Base-by-base conservation (phyloP, 1,140 invertebrate species). In the Brachionus koreanus region DNA sequence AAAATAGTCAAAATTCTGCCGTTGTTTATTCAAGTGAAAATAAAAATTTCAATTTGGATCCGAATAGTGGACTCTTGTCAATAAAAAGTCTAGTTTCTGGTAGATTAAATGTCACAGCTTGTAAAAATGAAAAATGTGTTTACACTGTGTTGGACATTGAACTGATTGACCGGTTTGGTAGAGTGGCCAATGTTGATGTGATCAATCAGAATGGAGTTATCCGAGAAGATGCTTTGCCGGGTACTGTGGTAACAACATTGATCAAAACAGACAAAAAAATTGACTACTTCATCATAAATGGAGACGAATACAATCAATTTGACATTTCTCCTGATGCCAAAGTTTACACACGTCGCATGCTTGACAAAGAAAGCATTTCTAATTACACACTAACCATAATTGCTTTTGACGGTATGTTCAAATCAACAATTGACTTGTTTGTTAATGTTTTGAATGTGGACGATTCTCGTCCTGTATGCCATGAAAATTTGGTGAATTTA, bases 371-470 rank as follows among this genome's bases (percentile, higher is more conserved):
- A 25, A 16, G 23, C 0, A 19, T 19, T 25, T 37, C 29, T 29
- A 35, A 79, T 16, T 79, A 79, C n/a, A 33, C 19, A 13, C 12
- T 79, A 3, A 19, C 19, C n/a, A 65, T 79, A 25, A 65, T 57
- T 13, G 76, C 49, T 12, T 79, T 61, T 61, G 76, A 79, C 57
- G 76, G 76, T n/a, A 42, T 19, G 35, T 79, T 65, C 6, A 57
- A 61, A 39, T 57, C 76, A 25, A 23, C 57, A 5, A 42, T n/a
- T n/a, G 25, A 39, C 7, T 39, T 79, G 49, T 42, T n/a, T 37
- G 35, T 79, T 5, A 79, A 79, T 61, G 33, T 79, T 23, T 43
- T 79, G 23, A 65, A 61, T 39, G 46, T 79, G 3, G 76, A 79
- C 10, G 76, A 79, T 23, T 42, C 39, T 7, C 12, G 23, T 29